Base-by-base conservation (phyloP, 2,888 invertebrate genomes). In the Corbicula japonica region DNA sequence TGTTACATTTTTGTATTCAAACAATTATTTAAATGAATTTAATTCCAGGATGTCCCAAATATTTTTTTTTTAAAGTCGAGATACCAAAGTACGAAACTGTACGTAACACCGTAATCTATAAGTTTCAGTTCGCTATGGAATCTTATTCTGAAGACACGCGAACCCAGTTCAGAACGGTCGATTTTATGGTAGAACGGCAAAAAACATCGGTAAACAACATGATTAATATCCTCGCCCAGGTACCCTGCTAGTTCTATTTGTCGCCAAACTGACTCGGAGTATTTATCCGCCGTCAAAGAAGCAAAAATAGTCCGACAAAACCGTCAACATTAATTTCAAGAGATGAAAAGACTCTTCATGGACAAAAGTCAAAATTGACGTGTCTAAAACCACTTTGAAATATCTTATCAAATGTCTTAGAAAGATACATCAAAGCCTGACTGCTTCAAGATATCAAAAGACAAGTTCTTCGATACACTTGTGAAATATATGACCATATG, bases 371-470 rank as follows among this genome's bases (percentile, higher is more conserved):
- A 63, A 46, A 56, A 21, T 65, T 73, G 73, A 56, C 73, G 66
- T 38, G 28, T n/a, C 48, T 73, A 73, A 73, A 60, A 65, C 56
- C 2, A 8, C 58, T 73, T 73, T 65, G 73, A 73, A 48, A 65
- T 73, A 15, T 58, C 30, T 35, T 63, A 63, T 63, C 63, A 50
- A 34, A 50, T 48, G 21, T 56, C 34, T 56, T 1, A 56, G 56
- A 28, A n/a, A 56, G 56, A 50, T 32, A 63, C 63, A 48, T 63
- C 63, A 63, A 63, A 63, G 63, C 48, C 18, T 63, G 63, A 50
- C 63, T 50, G 34, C 10, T 38, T 10, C 30, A 1, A 15, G 63
- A 63, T 63, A 63, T 26, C 32, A 34, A 63, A n/a, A 44, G 48
- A 48, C 48, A 28, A 18, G n/a, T 10, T 32, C 21, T 32, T 32